Conservation (phyloP, 2,113 vertebrate species). For the Haplochromis burtoni region DNA sequence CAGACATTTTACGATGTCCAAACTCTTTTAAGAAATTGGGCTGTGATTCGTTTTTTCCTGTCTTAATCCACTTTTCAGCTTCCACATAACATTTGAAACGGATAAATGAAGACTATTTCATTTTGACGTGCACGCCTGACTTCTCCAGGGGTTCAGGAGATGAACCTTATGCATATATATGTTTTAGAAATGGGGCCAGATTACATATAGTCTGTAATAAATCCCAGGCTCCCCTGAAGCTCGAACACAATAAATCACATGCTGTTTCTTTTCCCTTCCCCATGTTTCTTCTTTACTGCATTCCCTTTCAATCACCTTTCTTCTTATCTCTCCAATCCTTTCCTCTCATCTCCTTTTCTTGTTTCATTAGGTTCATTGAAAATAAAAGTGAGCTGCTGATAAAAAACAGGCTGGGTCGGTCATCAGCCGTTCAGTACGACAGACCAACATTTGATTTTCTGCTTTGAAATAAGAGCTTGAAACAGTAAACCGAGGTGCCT, state of each 20-base stretch:
- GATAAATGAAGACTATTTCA: not conserved
- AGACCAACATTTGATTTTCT: not conserved
- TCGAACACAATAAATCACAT: not conserved
- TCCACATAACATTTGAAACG: not conserved
- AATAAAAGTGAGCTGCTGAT: not conserved
- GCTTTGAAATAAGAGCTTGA: not conserved
- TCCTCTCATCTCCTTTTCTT: not conserved
- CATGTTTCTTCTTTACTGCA: not conserved
- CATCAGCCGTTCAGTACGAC: not conserved
- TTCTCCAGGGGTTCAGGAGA: not conserved
- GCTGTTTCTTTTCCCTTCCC: not conserved
- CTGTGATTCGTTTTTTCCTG: not conserved
- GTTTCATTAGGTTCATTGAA: not conserved
- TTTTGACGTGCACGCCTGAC: not conserved
- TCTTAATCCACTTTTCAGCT: not conserved
- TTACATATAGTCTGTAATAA: not conserved
- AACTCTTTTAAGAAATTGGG: not conserved
- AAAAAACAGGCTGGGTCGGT: not conserved
- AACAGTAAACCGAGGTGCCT: not conserved
- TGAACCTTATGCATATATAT: not conserved
- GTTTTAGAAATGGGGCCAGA: not conserved
- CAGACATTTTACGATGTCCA: not conserved
- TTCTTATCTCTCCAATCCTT: not conserved
- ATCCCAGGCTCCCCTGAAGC: not conserved
- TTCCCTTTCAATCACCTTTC: not conserved